These are phyloP conservation scores for Helarctos malayanus DNA, from an alignment of 2,797 vertebrate genomes.

Conservation along the genomic window DNA sequence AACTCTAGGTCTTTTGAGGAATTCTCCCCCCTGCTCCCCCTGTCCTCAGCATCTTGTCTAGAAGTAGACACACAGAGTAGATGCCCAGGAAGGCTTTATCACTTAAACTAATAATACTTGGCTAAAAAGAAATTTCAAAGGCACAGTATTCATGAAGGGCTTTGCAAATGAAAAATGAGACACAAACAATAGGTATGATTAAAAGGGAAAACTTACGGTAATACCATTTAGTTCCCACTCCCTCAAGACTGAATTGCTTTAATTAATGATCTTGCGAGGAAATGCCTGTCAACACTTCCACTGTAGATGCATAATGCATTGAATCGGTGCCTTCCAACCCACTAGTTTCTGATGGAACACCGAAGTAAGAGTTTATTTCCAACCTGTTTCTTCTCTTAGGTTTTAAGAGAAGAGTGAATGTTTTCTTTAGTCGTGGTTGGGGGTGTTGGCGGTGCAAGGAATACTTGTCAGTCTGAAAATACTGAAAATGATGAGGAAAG, in stretches of 20 bases:
- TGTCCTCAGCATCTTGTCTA: background rate
- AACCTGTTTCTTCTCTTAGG: background rate
- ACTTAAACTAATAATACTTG: slow-evolving; percentile 8
- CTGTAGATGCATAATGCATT: background rate
- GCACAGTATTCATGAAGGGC: background rate
- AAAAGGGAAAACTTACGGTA: slow-evolving; percentile 7
- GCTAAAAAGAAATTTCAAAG: slow-evolving; percentile 30
- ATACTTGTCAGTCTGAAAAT: slow-evolving; percentile 72
- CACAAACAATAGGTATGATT: background rate
- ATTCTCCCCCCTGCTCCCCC: background rate
- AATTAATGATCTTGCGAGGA: background rate
- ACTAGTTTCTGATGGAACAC: background rate
- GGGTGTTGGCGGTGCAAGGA: background rate
- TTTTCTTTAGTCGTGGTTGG: slow-evolving; percentile 34
- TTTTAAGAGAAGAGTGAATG: slow-evolving; percentile 18
- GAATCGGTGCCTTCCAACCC: background rate
- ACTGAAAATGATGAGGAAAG: slow-evolving; percentile 62
- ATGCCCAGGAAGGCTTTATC: slow-evolving; percentile 10
- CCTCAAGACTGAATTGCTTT: slow-evolving; percentile 24
- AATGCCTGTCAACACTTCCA: background rate
- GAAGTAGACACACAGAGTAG: background rate
- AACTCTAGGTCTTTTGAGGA: slow-evolving; percentile 25
- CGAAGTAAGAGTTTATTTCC: background rate
- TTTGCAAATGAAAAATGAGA: slow-evolving; percentile 44
- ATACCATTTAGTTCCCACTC: background rate